Base-by-base conservation (phyloP, 2,113 vertebrate genomes). In the Lepisosteus oculatus region DNA sequence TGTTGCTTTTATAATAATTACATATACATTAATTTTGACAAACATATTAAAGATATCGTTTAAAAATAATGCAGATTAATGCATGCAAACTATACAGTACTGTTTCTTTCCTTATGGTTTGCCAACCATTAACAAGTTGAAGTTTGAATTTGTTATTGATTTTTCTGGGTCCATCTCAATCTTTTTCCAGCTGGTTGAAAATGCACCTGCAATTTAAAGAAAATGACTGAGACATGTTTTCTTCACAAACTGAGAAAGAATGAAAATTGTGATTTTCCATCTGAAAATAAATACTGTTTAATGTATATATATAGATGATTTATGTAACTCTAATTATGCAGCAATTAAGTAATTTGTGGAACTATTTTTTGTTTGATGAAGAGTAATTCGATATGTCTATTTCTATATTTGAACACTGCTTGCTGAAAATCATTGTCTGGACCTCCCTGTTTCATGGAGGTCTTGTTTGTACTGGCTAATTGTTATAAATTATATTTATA, bases 401-500 rank as follows among this genome's bases (percentile, higher is more conserved):
- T n/a, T 44, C 55, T 69, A 59, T 56, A 41, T 63, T 71, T 63
- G 14, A 56, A 63, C 1, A 8, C 9, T 61, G 45, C 7, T 43
- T n/a, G 67, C 14, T 43, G 6, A n/a, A 12, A 71, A 47, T 5
- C 14, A n/a, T 14, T 54, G 62, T 65, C 70, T 71, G 70, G 47
- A 55, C 56, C 54, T 54, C 64, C 55, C 17, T 65, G 44, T 63
- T 71, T 41, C 14, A 61, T 41, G 15, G 59, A 17, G 45, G 61
- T 61, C 64, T 44, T 17, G 47, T 71, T 65, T 72, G 29, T 71
- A 51, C 61, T 65, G 70, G 47, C 61, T 61, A 65, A 71, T 64
- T 71, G 64, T 15, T 51, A 71, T 12, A 61, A 43, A 71, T 64
- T 72, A 65, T n/a, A 55, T 72, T 61, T 56, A 72, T 55, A 61